Evolutionary conservation across 1,140 invertebrate genomes (phyloP), one percentile per base, ranked within the genome.

Genomic region (Wiebesia pumilae): DNA sequence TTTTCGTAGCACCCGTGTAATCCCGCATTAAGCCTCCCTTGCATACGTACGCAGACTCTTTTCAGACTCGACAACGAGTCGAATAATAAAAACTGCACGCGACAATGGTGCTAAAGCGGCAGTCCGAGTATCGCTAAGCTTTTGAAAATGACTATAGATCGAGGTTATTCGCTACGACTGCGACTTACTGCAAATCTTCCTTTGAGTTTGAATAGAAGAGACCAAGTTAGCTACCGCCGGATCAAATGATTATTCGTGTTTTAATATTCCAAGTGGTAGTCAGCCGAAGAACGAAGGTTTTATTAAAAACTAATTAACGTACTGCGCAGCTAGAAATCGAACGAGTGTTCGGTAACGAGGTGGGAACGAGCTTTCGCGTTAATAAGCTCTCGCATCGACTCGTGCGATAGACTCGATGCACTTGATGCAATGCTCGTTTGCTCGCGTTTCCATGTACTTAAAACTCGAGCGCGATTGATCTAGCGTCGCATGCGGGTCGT

Each of bases 21-120:
- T 86, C 85, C 85, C 21, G 35, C 10, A 81, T 71, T 86, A 86
- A 86, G 85, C 73, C 85, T 54, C 85, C 85, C 85, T 79, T 35
- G 43, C 58, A 33, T 16, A 78, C 43, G 14, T 38, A 75, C 30
- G 16, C 40, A 27, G 47, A 30, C n/a, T 79, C 47, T 58, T 51
- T 43, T 16, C 7, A 54, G 0, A 14, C 65, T 16, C 47, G 47
- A 24, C 65, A 35, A 27, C 58, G 47, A 47, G 77, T 54, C 43
- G 62, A 81, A 85, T 73, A 85, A 81, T 81, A 82, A 81, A 86
- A 86, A 86, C 38, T 77, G 51, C 21, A 3, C 24, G 40, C 58
- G 80, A 86, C 71, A 86, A 86, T 86, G 58, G 35, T 24, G 78
- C n/a, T 77, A 62, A 58, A 58, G 3, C 51, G 40, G 3, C 51